A percentile compares a stretch with the other conserved stretches of the same genome.
These are phyloP conservation scores for Hypsibius dujardini DNA, from an alignment of 1,140 invertebrate genomes.

Conservation along the genomic window DNA sequence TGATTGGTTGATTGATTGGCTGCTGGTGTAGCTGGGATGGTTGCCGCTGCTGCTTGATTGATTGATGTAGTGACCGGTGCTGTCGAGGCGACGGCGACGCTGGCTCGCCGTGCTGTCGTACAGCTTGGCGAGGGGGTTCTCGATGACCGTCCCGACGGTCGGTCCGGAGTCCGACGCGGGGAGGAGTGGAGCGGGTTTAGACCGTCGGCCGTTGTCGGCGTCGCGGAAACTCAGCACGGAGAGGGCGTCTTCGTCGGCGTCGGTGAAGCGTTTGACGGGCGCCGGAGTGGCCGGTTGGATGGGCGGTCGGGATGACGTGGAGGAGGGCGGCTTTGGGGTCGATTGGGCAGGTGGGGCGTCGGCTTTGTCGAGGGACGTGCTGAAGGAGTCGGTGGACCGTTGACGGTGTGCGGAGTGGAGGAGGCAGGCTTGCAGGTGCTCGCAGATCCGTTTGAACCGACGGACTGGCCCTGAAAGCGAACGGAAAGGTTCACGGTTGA, in stretches of 20 bases:
- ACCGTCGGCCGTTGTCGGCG: background rate
- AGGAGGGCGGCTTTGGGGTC: background rate
- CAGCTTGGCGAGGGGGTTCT: background rate
- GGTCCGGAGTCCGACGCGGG: background rate
- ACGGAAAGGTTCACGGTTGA: too few relatives aligned
- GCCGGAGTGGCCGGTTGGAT: background rate
- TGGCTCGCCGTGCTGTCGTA: background rate
- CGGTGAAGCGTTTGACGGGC: conserved; percentile 13
- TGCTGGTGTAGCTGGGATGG: too few relatives aligned
- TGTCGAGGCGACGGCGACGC: background rate
- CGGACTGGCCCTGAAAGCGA: conserved; percentile 61
- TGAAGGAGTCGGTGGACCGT: conserved; percentile 12
- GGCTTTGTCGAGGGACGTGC: background rate
- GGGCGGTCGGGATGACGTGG: background rate
- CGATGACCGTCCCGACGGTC: background rate
- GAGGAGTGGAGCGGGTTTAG: conserved; percentile 7
- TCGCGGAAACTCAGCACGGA: background rate
- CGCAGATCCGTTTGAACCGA: conserved; percentile 80
- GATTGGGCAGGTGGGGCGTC: too few relatives aligned
- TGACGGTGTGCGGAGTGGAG: conserved; percentile 2
- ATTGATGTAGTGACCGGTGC: background rate
- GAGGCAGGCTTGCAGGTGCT: conserved; percentile 56
- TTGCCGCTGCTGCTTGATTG: too few relatives aligned
- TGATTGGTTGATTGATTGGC: background rate
- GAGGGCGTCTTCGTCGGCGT: conserved; percentile 11